Percentiles rank a stretch among this genome's conserved stretches.
Conservation (phyloP, 1,140 invertebrate species). For the Pogonomyrmex barbatus region DNA sequence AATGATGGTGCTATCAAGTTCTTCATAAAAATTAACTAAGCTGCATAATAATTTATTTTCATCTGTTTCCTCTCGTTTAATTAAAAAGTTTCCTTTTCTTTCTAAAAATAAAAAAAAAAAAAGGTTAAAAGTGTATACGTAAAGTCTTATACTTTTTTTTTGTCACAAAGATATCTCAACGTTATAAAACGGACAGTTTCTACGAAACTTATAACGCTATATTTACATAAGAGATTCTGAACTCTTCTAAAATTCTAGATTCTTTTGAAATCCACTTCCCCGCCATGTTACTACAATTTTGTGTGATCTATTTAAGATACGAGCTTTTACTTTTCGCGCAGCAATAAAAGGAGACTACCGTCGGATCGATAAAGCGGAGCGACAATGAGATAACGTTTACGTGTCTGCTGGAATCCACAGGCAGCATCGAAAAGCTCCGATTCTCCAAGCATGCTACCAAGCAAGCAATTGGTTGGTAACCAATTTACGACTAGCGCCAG, state of each 20-base stretch:
- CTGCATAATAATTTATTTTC: neutral
- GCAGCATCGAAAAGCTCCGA: conserved; percentile 57
- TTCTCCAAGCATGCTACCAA: conserved; percentile 57
- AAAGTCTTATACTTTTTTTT: neutral
- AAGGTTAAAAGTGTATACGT: neutral
- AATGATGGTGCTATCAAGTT: neutral
- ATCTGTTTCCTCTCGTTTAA: neutral
- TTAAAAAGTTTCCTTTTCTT: neutral
- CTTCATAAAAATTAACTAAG: conserved; percentile 19
- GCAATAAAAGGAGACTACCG: conserved; percentile 40
- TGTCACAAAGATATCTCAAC: neutral
- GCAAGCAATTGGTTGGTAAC: conserved; percentile 61
- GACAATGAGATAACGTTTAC: conserved; percentile 68
- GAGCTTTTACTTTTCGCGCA: conserved; percentile 45
- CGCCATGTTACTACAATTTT: conserved; percentile 62
- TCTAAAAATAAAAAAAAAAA: neutral
- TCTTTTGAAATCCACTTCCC: conserved; percentile 3
- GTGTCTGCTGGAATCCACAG: conserved; percentile 54
- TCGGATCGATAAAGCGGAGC: conserved; percentile 58
- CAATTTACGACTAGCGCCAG: conserved; percentile 64
- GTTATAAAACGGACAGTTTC: neutral
- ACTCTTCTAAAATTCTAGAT: conserved; percentile 14
- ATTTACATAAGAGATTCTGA: neutral
- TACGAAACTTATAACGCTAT: neutral
- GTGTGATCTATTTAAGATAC: conserved; percentile 61